These are phyloP conservation scores for Trachemys scripta DNA, from an alignment of 2,113 vertebrate species.

Conservation along the genomic window DNA sequence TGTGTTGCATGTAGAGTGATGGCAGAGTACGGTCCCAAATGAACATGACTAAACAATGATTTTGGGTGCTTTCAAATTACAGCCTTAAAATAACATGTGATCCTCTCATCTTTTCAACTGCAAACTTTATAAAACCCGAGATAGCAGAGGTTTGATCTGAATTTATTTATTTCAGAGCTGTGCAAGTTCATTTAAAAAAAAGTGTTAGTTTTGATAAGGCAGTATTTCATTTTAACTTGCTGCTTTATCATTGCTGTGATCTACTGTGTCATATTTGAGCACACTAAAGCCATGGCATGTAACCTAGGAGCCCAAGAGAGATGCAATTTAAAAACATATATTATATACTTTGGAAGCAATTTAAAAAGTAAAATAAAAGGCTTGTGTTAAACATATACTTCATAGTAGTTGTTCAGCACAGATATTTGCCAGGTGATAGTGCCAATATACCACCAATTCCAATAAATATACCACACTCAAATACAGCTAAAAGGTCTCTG, in stretches of 20 bases:
- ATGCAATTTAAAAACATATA: background rate
- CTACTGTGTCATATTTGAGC: background rate
- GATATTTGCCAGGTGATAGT: background rate
- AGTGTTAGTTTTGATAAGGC: rapidly evolving
- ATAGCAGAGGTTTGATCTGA: background rate
- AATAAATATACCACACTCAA: background rate
- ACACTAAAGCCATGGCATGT: background rate
- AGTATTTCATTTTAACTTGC: background rate
- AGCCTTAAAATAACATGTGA: background rate
- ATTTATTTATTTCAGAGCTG: background rate
- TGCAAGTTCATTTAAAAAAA: background rate
- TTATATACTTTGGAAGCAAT: background rate
- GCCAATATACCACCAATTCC: background rate
- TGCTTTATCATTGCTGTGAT: background rate
- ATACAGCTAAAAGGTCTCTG: background rate
- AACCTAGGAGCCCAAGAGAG: background rate
- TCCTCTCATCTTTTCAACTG: background rate
- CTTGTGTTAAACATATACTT: background rate
- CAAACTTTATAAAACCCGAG: background rate
- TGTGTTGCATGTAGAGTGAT: background rate
- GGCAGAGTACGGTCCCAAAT: background rate
- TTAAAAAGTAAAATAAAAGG: background rate
- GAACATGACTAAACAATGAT: background rate
- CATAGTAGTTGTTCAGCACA: background rate
- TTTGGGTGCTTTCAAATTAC: background rate